Evolutionary conservation across 2,797 vertebrate species (phyloP), one percentile per base, ranked within the genome.

Genomic region (Pseudochromis fuscus): DNA sequence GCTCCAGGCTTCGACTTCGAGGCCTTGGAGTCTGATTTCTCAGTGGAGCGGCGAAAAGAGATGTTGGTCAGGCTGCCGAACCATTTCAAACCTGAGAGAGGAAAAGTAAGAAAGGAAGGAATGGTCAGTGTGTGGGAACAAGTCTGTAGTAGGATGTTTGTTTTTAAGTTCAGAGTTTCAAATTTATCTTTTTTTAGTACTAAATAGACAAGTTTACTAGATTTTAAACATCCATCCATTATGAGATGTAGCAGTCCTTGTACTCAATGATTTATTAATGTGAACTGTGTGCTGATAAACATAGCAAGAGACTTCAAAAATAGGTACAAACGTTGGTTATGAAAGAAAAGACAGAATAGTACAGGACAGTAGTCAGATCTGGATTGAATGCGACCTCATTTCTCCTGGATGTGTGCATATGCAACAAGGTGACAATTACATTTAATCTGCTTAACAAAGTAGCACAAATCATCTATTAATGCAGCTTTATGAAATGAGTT

Each of bases 11-110:
- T 87, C 0, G 33, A 37, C 37, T 7, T 21, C 58, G 58, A 12
- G 13, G 81, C 52, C 71, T 82, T 88, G 23, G 81, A 19, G 23
- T 91, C 87, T 0, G 89, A 77, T 76, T 92, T 94, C 1, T 90
- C 87, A 7, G 62, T 27, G 42, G 87, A 88, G 55, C 93, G 92
- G 2, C 95, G 94, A 38, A 97, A 91, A 1, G 92, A 89, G 40
- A 98, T 92, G 90, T 81, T 97, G 89, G 93, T 93, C 69, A 98
- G 91, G 80, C 95, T 98, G 24, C 96, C 95, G 0, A 98, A 93
- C 85, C 96, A 96, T 85, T 96, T 98, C 78, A 97, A 95, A 85
- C 94, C 97, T 98, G 4, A 33, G 31, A 67, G 19, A 42, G 69
- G 40, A 59, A 51, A 35, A 27, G n/a, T n/a, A n/a, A 46, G 59